phyloP scores from a whole-genome alignment of 2,888 invertebrate genomes.

The Macrosoma leucophasiata region DNA sequence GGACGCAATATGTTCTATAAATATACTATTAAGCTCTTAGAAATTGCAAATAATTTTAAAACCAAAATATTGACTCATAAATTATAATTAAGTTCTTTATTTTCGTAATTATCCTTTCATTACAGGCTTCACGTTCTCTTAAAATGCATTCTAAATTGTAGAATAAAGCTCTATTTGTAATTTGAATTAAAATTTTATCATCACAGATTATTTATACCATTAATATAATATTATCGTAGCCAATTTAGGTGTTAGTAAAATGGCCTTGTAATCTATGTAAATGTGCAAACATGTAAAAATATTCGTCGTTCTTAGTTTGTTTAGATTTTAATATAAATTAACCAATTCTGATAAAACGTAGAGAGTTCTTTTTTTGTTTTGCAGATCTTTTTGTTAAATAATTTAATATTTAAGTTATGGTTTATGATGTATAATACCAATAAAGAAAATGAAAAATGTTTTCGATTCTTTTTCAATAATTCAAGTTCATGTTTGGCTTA shows the following conservation, averaged over 20 bases:
- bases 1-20: conserved; percentile 19
- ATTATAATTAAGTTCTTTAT: conserved; percentile 18
- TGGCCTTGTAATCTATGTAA: conserved; percentile 68
- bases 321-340: conserved; percentile 42
- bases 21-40: conserved; percentile 17
- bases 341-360: conserved; percentile 57
- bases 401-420: conserved; percentile 57
- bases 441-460: conserved; percentile 39
- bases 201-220: conserved; percentile 7
- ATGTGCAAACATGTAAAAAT: conserved; percentile 61
- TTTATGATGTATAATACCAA: conserved; percentile 47
- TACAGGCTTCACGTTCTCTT: conserved; percentile 10
- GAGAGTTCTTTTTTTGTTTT: conserved; percentile 53
- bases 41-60: conserved; percentile 18
- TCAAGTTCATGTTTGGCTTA: no score
- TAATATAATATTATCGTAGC: conserved; percentile 23
- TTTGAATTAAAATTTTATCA: conserved; percentile 12
- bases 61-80: conserved; percentile 21
- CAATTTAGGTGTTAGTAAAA: conserved; percentile 32
- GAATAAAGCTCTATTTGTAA: conserved; percentile 10
- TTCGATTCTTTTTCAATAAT: no score
- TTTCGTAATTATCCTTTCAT: conserved; percentile 17
- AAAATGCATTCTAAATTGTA: conserved; percentile 5
- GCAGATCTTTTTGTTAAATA: conserved; percentile 53
- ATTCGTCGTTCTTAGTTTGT: conserved; percentile 48